Evolutionary conservation across 2,797 vertebrate genomes (phyloP), one percentile per base, ranked within the genome.

Genomic region (Rhynchotus rufescens): DNA sequence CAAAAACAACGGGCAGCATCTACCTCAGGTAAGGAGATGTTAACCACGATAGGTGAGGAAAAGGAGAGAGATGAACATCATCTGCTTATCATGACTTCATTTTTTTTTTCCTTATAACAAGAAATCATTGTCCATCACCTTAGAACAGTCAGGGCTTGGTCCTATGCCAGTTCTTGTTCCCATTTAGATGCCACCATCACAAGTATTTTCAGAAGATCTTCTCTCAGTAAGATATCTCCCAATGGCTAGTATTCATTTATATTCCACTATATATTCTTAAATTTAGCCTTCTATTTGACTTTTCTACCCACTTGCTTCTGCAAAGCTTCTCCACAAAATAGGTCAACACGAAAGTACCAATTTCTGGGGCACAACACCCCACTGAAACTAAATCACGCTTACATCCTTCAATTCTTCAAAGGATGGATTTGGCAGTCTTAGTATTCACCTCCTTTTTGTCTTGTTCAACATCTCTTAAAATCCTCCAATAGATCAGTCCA

Each of bases 1-100:
- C 65, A 95, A 91, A 4, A 91, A 83, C 80, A 97, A 96, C 60
- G 96, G 96, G 51, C 97, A 96, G 57, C 95, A 85, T 6, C 47
- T 95, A 2, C 59, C 96, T 66, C 97, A 98, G 98, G 98, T 98
- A 97, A 96, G 45, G 15, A 74, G 40, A 40, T 1, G 2, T 26
- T 59, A 64, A 30, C 60, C 22, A 19, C 3, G 3, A 4, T 9
- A 11, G 1, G 3, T 21, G 47, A 89, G 26, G 22, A 17, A 85
- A 90, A 86, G 74, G 9, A 5, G 2, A 78, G 36, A 61, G 0
- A 0, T 28, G 36, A 79, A 23, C 9, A 45, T 42, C 30, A 42
- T 9, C 30, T 60, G 12, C n/a, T 88, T 4, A 26, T 22, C 38
- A 17, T 22, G 38, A 2, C 44, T 69, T 65, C 10, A 2, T 32